Base-by-base conservation (phyloP, 1,140 invertebrate genomes). In the Caenorhabditis briggsae region DNA sequence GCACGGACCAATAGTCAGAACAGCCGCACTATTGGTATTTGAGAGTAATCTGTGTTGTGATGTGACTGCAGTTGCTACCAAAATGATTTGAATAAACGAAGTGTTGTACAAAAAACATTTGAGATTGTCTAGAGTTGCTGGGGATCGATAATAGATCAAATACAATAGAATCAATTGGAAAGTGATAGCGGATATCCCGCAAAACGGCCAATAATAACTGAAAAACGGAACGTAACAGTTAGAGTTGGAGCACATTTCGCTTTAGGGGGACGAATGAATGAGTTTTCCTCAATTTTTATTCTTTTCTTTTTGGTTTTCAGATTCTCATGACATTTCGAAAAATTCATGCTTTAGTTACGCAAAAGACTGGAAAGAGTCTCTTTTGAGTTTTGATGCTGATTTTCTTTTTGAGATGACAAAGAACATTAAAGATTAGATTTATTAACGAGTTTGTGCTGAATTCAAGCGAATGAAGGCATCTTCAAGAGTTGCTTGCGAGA, bases 401-500 rank as follows among this genome's bases (percentile, higher is more conserved):
- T 61, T 61, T 14, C 50, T 53, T 53, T 11, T 12, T 16, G 50
- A 18, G n/a, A 58, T 8, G n/a, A n/a, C 56, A 53, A 53, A 16
- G 9, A 53, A 53, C 16, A 53, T 53, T 53, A 53, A 53, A 53
- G 9, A 53, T 53, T 16, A 16, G 16, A 53, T 53, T 53, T 53
- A 53, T 53, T 53, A 53, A 53, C 11, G 11, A 53, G 11, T 53
- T 53, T 53, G 16, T 11, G 9, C 50, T 5, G 50, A 53, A 53
- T 53, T 59, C 58, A 59, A 59, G 16, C 58, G 58, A 14, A 89
- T 82, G 59, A 89, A 89, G 1, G 90, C 89, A 43, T 89, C 89
- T 78, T 89, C 89, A 9, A 89, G 53, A 16, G 89, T 87, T n/a
- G 89, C 88, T 56, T 89, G 89, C 16, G 84, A 88, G n/a, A 85